Percentiles rank a stretch among this genome's conserved stretches.
Evolutionary conservation across 1,140 invertebrate genomes (phyloP).

Genomic region (Pseudobourletiella spinata): DNA sequence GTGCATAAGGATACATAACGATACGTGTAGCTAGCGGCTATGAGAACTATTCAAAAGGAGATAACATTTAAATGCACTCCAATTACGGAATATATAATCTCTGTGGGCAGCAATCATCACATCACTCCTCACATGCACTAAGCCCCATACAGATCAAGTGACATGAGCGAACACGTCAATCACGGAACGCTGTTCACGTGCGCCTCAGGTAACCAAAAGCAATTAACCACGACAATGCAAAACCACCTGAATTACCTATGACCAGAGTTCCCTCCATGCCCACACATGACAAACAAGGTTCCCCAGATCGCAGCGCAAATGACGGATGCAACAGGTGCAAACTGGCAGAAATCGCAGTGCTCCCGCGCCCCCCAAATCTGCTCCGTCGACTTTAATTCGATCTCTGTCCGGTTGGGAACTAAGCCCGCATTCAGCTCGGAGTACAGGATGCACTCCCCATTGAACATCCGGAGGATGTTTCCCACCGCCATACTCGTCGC

Average conservation of each 20-base stretch:
- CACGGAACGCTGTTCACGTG: too few relatives aligned
- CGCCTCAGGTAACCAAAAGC: too few relatives aligned
- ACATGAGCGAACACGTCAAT: too few relatives aligned
- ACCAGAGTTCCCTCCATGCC: conserved; percentile 25
- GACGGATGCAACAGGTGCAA: conserved; percentile 30
- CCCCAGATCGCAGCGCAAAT: conserved; percentile 31
- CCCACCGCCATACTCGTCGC: conserved; percentile 29
- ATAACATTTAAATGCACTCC: too few relatives aligned
- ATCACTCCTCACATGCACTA: too few relatives aligned
- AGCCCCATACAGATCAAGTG: too few relatives aligned
- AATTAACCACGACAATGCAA: too few relatives aligned
- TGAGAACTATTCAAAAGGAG: too few relatives aligned
- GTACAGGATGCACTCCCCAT: conserved; percentile 30
- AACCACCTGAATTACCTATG: conserved; percentile 21
- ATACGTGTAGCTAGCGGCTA: too few relatives aligned
- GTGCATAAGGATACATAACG: too few relatives aligned
- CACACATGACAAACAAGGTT: conserved; percentile 33
- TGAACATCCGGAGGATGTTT: conserved; percentile 24
- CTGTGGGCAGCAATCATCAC: too few relatives aligned
- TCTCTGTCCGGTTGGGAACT: conserved; percentile 6
- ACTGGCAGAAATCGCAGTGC: conserved; percentile 28
- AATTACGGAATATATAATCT: too few relatives aligned
- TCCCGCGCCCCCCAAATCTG: conserved; percentile 18
- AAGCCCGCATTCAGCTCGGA: conserved; percentile 10
- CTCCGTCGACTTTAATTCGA: not conserved